These are phyloP conservation scores for Hyaena hyaena DNA, from an alignment of 2,113 vertebrate genomes.

Conservation along the genomic window DNA sequence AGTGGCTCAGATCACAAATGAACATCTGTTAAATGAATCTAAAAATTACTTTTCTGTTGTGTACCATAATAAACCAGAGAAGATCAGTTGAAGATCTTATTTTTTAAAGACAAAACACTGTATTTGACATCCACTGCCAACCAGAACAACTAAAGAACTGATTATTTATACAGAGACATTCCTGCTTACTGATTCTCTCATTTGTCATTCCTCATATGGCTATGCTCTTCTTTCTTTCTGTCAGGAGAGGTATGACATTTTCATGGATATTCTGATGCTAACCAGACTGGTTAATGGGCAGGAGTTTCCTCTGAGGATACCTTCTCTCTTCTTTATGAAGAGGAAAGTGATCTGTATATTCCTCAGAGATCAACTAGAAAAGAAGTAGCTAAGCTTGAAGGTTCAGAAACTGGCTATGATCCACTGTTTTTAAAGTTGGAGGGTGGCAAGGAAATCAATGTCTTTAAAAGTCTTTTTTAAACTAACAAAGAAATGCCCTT, in stretches of 20 bases:
- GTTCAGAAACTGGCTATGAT: background rate
- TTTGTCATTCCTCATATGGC: conserved; percentile 45
- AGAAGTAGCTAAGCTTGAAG: background rate
- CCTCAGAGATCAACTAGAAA: background rate
- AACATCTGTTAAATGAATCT: conserved; percentile 38
- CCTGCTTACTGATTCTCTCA: background rate
- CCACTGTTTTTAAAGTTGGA: background rate
- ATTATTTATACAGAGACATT: conserved; percentile 46
- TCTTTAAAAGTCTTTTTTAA: background rate
- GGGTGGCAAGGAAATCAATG: background rate
- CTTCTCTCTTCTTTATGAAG: background rate
- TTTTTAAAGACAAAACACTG: background rate
- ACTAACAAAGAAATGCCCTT: background rate
- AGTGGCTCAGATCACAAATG: background rate
- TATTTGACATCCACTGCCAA: background rate
- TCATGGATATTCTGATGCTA: conserved; percentile 57
- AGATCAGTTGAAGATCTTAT: background rate
- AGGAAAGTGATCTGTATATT: background rate
- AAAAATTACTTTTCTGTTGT: background rate
- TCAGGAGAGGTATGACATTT: background rate
- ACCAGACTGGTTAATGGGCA: conserved; percentile 18
- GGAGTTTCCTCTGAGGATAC: conserved; percentile 3
- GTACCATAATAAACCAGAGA: background rate
- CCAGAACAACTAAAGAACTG: background rate
- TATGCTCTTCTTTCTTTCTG: background rate